Evolutionary conservation across 2,113 vertebrate genomes (phyloP), one percentile per base, ranked within the genome.

Genomic region (Holacanthus passer): DNA sequence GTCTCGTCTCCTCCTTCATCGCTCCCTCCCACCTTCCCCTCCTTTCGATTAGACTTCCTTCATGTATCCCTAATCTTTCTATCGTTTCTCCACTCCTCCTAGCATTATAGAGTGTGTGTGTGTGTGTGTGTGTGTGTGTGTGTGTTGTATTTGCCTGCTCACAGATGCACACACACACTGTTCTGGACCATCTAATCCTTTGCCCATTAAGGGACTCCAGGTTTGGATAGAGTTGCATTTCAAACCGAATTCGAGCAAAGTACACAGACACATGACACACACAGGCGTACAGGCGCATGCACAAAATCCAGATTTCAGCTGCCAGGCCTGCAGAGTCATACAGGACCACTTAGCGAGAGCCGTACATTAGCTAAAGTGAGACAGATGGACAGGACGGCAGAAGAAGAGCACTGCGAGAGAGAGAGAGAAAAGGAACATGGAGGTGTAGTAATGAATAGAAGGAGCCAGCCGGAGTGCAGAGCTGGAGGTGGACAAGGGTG

Each of bases 51-150:
- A 84, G 55, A 79, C 86, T 87, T 86, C 69, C 77, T 82, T 89
- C 79, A 77, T 83, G 81, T 90, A 83, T 88, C 87, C 69, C 76
- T 89, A 87, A 91, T 90, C 90, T 88, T 64, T 66, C 79, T 68
- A 83, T 81, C 55, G 32, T 71, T 73, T 58, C 83, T 87, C 31
- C 41, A 37, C 71, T 86, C 43, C 79, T 73, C 66, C 84, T 64
- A 37, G 32, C n/a, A 45, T 82, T 73, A 74, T 59, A 37, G 43
- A 17, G 55, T 64, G 79, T 17, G 75, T 66, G 71, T 29, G 72
- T 82, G 60, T 83, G 17, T 47, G 55, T 74, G 17, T 55, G 55
- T 64, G 78, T 20, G 75, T 62, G 71, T 35, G 72, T 80, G 55
- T 83, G 17, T 47, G 50, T 72, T 64, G 20, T 72, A n/a, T 69